Base-by-base conservation (phyloP, 2,888 invertebrate species). In the Drosophila melanosoma region DNA sequence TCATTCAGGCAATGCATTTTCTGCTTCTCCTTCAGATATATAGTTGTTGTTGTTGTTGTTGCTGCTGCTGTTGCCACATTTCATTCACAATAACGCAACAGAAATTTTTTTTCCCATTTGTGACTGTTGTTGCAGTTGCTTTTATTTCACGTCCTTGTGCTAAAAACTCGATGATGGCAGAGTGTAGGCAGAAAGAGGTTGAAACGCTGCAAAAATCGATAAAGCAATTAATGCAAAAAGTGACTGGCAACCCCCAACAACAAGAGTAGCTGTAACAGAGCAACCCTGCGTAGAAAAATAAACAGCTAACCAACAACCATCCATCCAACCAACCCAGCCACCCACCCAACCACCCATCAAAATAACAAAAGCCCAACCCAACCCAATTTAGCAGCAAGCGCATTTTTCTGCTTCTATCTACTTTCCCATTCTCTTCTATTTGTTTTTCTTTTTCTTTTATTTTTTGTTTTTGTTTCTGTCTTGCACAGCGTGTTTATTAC, bases 191-290 rank as follows among this genome's bases (percentile, higher is more conserved):
- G 61, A 53, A 45, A 23, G 62, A 66, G 68, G 70, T 59, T 61
- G 74, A 59, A 77, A 75, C 65, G 75, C 70, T 66, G 54, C 74
- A 84, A 87, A 89, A 90, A 89, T 90, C 90, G 82, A 90, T 90
- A 90, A 87, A 88, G 90, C 90, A 90, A 90, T 90, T 90, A 90
- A 90, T 90, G 89, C 81, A 72, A 79, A 86, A 87, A 85, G 87
- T 76, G 76, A 77, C 82, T 78, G 79, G 69, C 84, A 71, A 74
- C 75, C 79, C 76, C 63, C 74, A 53, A 51, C 60, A 53, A 35
- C 53, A 69, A 23, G 15, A 38, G n/a, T 38, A 56, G 38, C 56
- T 7, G 56, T 29, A 56, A n/a, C 56, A 56, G 38, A 38, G 63
- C 83, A 81, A 86, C 86, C 83, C 86, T 77, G 80, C 64, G 76